Evolutionary conservation across 2,797 vertebrate species (phyloP).

Genomic region (Sebastes oblongus): DNA sequence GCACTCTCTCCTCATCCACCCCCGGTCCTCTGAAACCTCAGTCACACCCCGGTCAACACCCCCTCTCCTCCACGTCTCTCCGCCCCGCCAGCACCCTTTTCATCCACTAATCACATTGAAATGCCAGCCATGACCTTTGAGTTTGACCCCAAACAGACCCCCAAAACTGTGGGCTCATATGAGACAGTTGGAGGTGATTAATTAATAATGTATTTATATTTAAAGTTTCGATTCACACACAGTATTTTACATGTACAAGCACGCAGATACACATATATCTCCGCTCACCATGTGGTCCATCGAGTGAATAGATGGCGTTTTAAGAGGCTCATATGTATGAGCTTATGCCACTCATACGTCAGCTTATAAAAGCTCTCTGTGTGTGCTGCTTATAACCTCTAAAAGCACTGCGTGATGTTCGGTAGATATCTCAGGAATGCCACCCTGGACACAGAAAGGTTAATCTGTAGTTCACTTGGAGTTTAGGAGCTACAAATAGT

Average conservation of each 20-base stretch:
- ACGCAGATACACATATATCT: not conserved
- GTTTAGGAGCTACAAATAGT: constrained; percentile 5
- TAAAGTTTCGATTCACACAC: not conserved
- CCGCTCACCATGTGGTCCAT: not conserved
- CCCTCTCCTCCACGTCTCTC: constrained; percentile 12
- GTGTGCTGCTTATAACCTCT: constrained; percentile 12
- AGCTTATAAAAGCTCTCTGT: constrained; percentile 31
- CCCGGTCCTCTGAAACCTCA: constrained; percentile 11
- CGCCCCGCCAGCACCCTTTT: constrained; percentile 59
- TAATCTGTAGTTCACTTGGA: constrained; percentile 43
- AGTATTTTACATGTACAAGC: not conserved
- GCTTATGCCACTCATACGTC: constrained; percentile 42
- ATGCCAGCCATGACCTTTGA: constrained; percentile 58
- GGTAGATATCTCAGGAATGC: constrained; percentile 54
- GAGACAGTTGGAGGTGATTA: not conserved
- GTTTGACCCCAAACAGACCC: constrained; percentile 9
- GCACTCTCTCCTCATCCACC: constrained; percentile 8
- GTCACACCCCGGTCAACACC: not conserved
- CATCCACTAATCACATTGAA: constrained; percentile 68
- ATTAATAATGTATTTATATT: not conserved
- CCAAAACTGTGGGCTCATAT: not conserved
- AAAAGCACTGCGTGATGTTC: constrained; percentile 43
- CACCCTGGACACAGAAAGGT: constrained; percentile 15
- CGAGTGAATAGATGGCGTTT: not conserved
- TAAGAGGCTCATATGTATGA: constrained; percentile 1